Base-by-base conservation (phyloP, 2,888 invertebrate genomes). In the Rhingia campestris region DNA sequence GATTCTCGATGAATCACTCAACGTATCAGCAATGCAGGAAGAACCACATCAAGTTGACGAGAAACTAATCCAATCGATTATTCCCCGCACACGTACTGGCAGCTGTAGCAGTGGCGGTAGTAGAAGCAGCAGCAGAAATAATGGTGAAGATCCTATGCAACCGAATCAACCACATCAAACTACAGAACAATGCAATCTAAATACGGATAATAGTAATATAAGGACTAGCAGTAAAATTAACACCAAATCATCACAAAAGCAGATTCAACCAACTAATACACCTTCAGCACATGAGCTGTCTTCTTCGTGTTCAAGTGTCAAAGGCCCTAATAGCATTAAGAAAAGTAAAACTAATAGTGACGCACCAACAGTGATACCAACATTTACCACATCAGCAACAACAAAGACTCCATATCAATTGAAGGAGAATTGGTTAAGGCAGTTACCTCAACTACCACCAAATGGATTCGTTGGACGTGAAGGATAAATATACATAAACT, bases 391-490 rank as follows among this genome's bases (percentile, higher is more conserved):
- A 39, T 41, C 64, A 75, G 41, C 76, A 73, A 49, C 76, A 73
- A 49, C 79, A 45, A 86, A 75, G 54, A 81, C 86, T 76, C 74
- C 84, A 77, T 87, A 86, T 67, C 86, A 88, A 69, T 86, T 88
- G 53, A 90, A 91, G 86, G 90, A 90, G 72, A 90, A 89, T 82
- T 90, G 91, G 91, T 76, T 90, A 64, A 87, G 88, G 30, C 86
- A 87, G 67, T 85, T 86, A 37, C 86, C 88, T 59, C 75, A 81
- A 61, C 81, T 85, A 61, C 90, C 91, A n/a, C 90, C 90, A n/a
- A 91, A 91, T 84, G 90, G 91, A 80, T 90, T 90, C 86, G 89
- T 90, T 54, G 90, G 90, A 47, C 89, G 89, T 74, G 90, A 91
- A 87, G 87, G 89, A 85, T 91, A 89, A 86, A 54, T 30, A 22